These are phyloP conservation scores for Lepidochitona cinerea DNA, from an alignment of 2,888 invertebrate species.

Conservation along the genomic window DNA sequence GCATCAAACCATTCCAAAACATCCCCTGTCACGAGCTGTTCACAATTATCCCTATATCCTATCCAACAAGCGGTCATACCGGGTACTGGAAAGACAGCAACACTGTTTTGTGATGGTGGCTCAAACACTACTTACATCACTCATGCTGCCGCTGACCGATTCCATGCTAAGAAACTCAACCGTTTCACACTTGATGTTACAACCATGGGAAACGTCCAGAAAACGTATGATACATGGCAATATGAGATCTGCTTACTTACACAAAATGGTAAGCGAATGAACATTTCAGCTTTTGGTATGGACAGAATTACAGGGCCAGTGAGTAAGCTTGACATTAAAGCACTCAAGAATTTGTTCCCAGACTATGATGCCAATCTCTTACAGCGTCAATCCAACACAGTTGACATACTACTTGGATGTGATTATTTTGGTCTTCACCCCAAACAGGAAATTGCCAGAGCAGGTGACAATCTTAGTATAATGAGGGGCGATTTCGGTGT, in stretches of 20 bases:
- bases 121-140: constrained; percentile 11
- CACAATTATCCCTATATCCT: neutral
- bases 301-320: constrained; percentile 1
- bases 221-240: neutral
- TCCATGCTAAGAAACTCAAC: neutral
- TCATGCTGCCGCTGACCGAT: constrained; percentile 1
- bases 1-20: neutral
- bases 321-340: neutral
- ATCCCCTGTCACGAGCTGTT: neutral
- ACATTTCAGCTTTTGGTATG: neutral
- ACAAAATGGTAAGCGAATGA: constrained; percentile 1
- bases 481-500: neutral
- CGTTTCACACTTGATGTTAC: neutral
- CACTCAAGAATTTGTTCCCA: neutral
- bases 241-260: constrained; percentile 2
- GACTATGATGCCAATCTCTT: neutral
- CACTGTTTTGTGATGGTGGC: constrained; percentile 10
- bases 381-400: neutral
- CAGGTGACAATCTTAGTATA: neutral
- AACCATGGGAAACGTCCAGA: constrained; percentile 10
- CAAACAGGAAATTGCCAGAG: neutral
- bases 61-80: neutral
- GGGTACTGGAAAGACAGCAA: neutral
- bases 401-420: neutral
- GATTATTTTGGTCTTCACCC: neutral